Percentiles rank a stretch among this genome's conserved stretches.
phyloP scores from a whole-genome alignment of 1,140 invertebrate species.

The Trichonephila clavata region DNA sequence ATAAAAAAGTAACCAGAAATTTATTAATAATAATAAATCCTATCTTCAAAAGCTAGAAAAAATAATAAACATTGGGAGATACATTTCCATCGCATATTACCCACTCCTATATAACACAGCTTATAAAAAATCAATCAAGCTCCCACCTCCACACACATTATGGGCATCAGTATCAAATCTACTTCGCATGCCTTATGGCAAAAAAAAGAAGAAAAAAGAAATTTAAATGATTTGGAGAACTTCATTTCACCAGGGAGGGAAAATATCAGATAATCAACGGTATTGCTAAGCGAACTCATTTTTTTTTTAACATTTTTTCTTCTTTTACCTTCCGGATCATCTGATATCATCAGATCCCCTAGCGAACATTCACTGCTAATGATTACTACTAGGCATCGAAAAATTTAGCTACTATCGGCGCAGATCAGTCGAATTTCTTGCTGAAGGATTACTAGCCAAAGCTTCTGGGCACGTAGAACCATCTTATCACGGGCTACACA shows the following conservation, averaged over 20 bases:
- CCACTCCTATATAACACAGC: no score
- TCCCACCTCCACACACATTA: background rate
- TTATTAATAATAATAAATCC: no score
- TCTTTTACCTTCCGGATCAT: background rate
- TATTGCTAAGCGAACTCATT: background rate
- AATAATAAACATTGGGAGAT: no score
- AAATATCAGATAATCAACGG: constrained; percentile 34
- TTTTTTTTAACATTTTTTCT: background rate
- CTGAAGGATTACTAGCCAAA: constrained; percentile 49
- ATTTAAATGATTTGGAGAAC: constrained; percentile 21
- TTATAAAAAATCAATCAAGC: background rate
- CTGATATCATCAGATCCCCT: constrained; percentile 47
- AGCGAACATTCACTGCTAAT: constrained; percentile 48
- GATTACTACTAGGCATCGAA: constrained; percentile 59
- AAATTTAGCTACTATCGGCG: constrained; percentile 49
- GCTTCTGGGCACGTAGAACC: constrained; percentile 35
- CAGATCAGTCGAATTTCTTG: constrained; percentile 63
- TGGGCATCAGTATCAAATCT: background rate
- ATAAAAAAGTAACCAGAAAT: no score
- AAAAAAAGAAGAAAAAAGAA: background rate
- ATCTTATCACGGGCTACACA: constrained; percentile 67
- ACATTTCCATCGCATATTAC: no score
- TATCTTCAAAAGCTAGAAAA: no score
- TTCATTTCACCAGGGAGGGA: background rate
- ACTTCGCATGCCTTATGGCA: background rate